Evolutionary conservation across 1,140 invertebrate genomes (phyloP).

Genomic region (Bemisia tabaci): DNA sequence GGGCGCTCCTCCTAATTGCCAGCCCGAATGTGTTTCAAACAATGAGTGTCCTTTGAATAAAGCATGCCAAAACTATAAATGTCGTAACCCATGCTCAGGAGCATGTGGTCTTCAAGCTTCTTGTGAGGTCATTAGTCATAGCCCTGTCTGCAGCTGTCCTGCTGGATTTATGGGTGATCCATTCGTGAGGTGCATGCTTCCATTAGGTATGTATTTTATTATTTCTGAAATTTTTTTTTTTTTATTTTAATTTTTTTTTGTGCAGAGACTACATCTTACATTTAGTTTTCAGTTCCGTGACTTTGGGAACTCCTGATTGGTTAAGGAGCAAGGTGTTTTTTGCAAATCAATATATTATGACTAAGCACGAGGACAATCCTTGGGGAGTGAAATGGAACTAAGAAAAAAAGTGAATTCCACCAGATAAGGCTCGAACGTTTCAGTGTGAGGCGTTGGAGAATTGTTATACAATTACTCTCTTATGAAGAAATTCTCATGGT

Average conservation of each 20-base stretch:
- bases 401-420: too few relatives aligned
- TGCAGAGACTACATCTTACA: not conserved
- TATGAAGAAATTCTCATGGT: too few relatives aligned
- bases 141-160: constrained; percentile 34
- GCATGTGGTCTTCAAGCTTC: constrained; percentile 39
- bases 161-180: constrained; percentile 34
- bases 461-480: too few relatives aligned
- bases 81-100: constrained; percentile 42
- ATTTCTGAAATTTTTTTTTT: constrained; percentile 5
- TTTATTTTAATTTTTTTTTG: not conserved
- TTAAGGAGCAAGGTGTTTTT: too few relatives aligned
- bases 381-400: too few relatives aligned
- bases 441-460: too few relatives aligned
- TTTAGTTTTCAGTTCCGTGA: too few relatives aligned
- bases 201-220: constrained; percentile 17
- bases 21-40: constrained; percentile 62
- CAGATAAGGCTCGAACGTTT: too few relatives aligned
- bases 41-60: constrained; percentile 53
- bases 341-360: too few relatives aligned
- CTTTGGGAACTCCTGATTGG: too few relatives aligned
- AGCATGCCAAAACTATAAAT: constrained; percentile 42
- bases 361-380: too few relatives aligned
- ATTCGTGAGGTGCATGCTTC: constrained; percentile 28
- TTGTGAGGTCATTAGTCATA: constrained; percentile 38
- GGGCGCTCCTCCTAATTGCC: constrained; percentile 55